Conservation (phyloP, 1,140 invertebrate species). For the Pollicipes pollicipes region DNA sequence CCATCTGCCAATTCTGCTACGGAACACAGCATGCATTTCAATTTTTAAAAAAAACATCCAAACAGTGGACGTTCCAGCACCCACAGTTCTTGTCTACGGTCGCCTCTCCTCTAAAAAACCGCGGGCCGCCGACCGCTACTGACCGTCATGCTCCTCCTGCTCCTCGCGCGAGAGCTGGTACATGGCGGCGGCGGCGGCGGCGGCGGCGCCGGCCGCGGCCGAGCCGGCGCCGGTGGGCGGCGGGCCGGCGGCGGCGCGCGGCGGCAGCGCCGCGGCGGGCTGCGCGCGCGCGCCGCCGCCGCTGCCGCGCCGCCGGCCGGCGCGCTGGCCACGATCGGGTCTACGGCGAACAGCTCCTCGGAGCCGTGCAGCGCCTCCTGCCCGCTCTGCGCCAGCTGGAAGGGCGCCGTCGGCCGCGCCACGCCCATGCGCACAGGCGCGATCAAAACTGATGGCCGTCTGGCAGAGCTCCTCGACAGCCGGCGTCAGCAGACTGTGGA, state of each 20-base stretch:
- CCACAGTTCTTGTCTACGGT: too few species aligned
- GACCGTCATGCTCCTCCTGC: slow-evolving; percentile 37
- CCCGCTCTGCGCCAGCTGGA: slow-evolving; percentile 33
- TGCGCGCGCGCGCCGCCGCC: not conserved
- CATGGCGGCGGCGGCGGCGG: slow-evolving; percentile 6
- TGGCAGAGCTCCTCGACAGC: slow-evolving; percentile 90
- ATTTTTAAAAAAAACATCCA: too few species aligned
- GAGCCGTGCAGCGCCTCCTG: slow-evolving; percentile 3
- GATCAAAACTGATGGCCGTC: slow-evolving; percentile 83
- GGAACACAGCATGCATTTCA: too few species aligned
- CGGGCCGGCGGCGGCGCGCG: slow-evolving; percentile 11
- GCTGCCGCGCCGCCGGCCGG: not conserved
- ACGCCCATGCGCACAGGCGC: slow-evolving; percentile 88
- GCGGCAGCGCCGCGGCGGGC: not conserved
- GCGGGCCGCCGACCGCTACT: too few species aligned
- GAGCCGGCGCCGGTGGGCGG: slow-evolving; percentile 9
- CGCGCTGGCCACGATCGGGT: slow-evolving; percentile 44
- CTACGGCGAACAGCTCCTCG: slow-evolving; percentile 85
- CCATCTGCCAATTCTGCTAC: too few species aligned
- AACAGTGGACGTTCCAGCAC: too few species aligned
- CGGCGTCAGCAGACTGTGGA: slow-evolving; percentile 53
- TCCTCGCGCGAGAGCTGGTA: slow-evolving; percentile 22
- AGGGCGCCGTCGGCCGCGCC: slow-evolving; percentile 81
- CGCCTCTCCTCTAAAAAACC: too few species aligned
- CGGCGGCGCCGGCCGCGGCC: slow-evolving; percentile 12